Evolutionary conservation across 2,888 invertebrate species (phyloP), one percentile per base, ranked within the genome.

Genomic region (Dione juno): DNA sequence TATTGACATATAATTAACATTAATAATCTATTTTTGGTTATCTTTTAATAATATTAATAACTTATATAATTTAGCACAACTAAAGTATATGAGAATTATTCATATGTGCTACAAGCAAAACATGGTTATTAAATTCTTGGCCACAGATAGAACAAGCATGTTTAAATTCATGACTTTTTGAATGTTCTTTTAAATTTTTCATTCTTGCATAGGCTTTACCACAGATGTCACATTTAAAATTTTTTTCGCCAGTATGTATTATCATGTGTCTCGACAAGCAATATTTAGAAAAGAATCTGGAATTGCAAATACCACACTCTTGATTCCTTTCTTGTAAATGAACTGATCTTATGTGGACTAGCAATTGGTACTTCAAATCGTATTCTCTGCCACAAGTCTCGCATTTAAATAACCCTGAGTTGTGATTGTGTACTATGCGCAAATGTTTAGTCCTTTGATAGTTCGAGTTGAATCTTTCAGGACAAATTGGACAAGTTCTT

Each of bases 161-260:
- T 3, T 70, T 73, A 10, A 75, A 67, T n/a, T 82, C 82, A 66
- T 90, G 90, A 0, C 78, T 77, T 64, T 77, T 86, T 0, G 72
- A 68, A 76, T 91, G 91, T 53, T 88, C 85, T 48, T 79, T 80
- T 40, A 90, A 77, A 70, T 84, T 87, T 64, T 83, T 86, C 53
- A 78, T 82, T 35, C 87, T 84, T 1, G 89, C 86, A 66, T 90
- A 94, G 1, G 88, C 84, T 71, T 93, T 94, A 0, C 89, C 88
- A 70, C 94, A 94, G 0, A 91, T 69, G 0, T 82, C 84, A 75
- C 94, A 94, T 66, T 90, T 90, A 53, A 88, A 94, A 71, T 88
- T 93, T 65, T 90, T 90, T 53, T 93, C 93, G 0, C 93, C 94
- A 0, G 92, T 92, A 68, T 94, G 94, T 14, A 89, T 88, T 6